Evolutionary conservation across 2,888 invertebrate genomes (phyloP), one percentile per base, ranked within the genome.

Genomic region (Folsomia candida): DNA sequence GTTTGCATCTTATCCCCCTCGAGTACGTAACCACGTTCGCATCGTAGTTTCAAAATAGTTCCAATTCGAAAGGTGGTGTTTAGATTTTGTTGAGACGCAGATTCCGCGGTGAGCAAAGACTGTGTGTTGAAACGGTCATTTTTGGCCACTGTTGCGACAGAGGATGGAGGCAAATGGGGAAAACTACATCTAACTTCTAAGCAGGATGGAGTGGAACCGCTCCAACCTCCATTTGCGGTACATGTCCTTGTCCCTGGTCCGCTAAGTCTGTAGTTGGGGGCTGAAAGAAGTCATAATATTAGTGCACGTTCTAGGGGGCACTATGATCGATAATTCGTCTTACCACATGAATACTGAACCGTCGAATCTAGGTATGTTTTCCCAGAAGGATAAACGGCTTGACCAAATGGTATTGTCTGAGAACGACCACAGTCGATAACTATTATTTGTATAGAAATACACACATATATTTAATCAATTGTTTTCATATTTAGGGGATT

Each of bases 351-450:
- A 83, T 94, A 94, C 20, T 87, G 86, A 24, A 94, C 89, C 78
- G 91, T 87, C 80, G 93, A 93, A 74, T 90, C 91, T 60, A 94
- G 85, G 82, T 91, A 90, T 0, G 94, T 94, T n/a, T 81, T 91
- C 25, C 88, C 89, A 81, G 92, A 91, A 0, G 88, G 83, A 79
- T 94, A 76, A 2, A 69, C 89, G 0, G 90, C 87, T 24, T 88
- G 86, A 3, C 94, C 95, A 81, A 91, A 92, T 0, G 90, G 87
- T 78, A 94, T 84, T 0, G 92, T 88, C 1, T 91, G 87, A 20
- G 94, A 89, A 81, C 91, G 89, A 4, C 93, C 94, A 82, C 95
- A 95, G 81, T 95, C 94, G 74, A 95, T 89, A 82, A 91, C 94
- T 94, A n/a, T 54, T n/a, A 69, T 47, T 67, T 29, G 26, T n/a